Conservation (phyloP, 2,888 invertebrate genomes). For the Hemicrepidius hirtus region DNA sequence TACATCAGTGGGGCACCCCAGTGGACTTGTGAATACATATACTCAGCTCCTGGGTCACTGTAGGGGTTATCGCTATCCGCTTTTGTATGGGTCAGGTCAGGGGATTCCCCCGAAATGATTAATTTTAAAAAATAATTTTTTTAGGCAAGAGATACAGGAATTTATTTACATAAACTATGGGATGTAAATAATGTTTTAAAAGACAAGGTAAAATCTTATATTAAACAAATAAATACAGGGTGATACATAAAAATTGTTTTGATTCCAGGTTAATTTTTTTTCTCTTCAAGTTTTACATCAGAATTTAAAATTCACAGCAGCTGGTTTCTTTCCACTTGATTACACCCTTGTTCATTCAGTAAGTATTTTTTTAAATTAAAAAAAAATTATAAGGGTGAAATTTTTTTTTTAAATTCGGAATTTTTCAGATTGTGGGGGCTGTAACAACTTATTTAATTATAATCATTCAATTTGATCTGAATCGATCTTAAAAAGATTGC, state of each 20-base stretch:
- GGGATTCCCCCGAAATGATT: neutral
- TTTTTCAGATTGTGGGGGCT: conserved; percentile 53
- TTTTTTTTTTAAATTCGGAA: neutral
- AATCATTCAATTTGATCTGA: conserved; percentile 50
- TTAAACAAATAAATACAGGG: neutral
- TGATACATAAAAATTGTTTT: neutral
- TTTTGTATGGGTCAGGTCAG: no score
- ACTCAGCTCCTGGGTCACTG: no score
- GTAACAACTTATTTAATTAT: conserved; percentile 54
- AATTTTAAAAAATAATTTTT: conserved; percentile 9
- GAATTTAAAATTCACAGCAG: conserved; percentile 57
- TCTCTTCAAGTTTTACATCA: conserved; percentile 60
- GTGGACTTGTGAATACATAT: no score
- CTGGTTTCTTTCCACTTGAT: conserved; percentile 59
- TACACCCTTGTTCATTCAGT: conserved; percentile 59
- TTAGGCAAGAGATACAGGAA: conserved; percentile 56
- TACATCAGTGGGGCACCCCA: no score
- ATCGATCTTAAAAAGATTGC: neutral
- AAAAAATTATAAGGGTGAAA: no score
- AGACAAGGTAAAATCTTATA: conserved; percentile 50
- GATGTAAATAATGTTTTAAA: conserved; percentile 42
- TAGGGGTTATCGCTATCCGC: no score
- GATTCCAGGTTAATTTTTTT: conserved; percentile 58
- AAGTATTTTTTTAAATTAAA: conserved; percentile 37
- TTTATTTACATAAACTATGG: conserved; percentile 56